phyloP scores from a whole-genome alignment of 2,888 invertebrate genomes.

The Sesia bembeciformis region DNA sequence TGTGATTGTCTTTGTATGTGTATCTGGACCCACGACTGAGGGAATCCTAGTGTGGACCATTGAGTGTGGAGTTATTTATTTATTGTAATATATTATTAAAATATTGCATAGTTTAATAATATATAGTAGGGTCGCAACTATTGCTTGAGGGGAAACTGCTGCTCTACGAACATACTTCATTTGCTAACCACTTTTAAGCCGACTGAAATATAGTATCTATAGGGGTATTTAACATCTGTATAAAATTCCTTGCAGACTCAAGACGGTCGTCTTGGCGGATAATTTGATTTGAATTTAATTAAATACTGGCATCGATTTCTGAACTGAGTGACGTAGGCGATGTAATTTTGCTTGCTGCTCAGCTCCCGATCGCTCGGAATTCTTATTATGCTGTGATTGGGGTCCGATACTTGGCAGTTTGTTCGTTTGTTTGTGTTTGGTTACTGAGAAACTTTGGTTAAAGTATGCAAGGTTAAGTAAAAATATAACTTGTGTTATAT shows the following conservation, averaged over 20 bases:
- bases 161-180: no score
- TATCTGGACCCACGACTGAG: no score
- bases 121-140: no score
- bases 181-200: no score
- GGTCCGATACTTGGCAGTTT: slow-evolving; percentile 10
- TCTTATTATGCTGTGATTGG: slow-evolving; percentile 26
- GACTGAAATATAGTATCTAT: background rate
- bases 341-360: slow-evolving; percentile 19
- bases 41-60: no score
- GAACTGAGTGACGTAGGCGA: slow-evolving; percentile 26
- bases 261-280: slow-evolving; percentile 44
- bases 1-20: no score
- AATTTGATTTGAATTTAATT: slow-evolving; percentile 70
- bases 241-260: slow-evolving; percentile 9
- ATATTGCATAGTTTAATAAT: no score
- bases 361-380: slow-evolving; percentile 20
- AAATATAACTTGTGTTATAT: no score
- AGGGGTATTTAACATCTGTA: slow-evolving; percentile 15
- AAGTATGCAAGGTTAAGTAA: no score
- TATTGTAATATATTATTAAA: no score
- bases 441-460: background rate
- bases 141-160: no score
- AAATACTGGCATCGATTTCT: slow-evolving; percentile 49
- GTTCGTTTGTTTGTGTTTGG: slow-evolving; percentile 18
- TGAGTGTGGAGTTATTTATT: no score